A percentile compares a stretch with the other conserved stretches of the same genome.
These are phyloP conservation scores for Heliothis peltigera DNA, from an alignment of 2,888 invertebrate genomes.

Conservation along the genomic window DNA sequence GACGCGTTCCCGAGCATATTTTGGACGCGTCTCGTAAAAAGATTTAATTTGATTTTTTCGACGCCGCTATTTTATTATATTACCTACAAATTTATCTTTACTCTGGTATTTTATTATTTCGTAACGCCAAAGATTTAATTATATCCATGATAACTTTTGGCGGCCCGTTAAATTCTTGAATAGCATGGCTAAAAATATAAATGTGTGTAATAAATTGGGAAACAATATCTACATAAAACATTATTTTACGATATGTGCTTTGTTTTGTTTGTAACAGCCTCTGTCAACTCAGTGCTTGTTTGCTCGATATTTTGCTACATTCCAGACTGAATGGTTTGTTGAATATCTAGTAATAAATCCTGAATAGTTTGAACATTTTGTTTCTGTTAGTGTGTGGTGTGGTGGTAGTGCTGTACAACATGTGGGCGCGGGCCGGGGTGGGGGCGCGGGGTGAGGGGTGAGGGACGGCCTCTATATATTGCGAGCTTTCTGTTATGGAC, in stretches of 20 bases:
- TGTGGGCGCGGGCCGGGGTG: slow-evolving; percentile 41
- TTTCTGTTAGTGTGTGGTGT: slow-evolving; percentile 69
- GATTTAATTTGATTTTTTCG: slow-evolving; percentile 70
- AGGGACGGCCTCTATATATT: slow-evolving; percentile 71
- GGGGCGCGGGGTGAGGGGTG: slow-evolving; percentile 40
- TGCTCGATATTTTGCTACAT: slow-evolving; percentile 67
- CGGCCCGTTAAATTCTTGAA: slow-evolving; percentile 33
- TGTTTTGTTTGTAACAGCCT: slow-evolving; percentile 64
- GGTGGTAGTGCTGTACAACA: slow-evolving; percentile 52
- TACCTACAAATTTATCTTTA: slow-evolving; percentile 63
- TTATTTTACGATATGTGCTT: slow-evolving; percentile 61
- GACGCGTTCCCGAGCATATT: slow-evolving; percentile 62
- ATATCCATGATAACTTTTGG: slow-evolving; percentile 35
- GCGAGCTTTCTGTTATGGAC: slow-evolving; percentile 82
- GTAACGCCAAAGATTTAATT: slow-evolving; percentile 55
- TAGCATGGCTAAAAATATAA: slow-evolving; percentile 29
- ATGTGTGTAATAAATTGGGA: slow-evolving; percentile 15
- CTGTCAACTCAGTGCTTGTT: slow-evolving; percentile 68
- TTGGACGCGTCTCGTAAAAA: slow-evolving; percentile 60
- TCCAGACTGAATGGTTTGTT: slow-evolving; percentile 68
- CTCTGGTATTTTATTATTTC: slow-evolving; percentile 66
- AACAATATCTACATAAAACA: slow-evolving; percentile 60
- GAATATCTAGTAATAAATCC: slow-evolving; percentile 74
- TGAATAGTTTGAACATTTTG: slow-evolving; percentile 75
- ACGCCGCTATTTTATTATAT: slow-evolving; percentile 68